Evolutionary conservation across 2,797 vertebrate species (phyloP).

Genomic region (Pseudomugil gertrudae): DNA sequence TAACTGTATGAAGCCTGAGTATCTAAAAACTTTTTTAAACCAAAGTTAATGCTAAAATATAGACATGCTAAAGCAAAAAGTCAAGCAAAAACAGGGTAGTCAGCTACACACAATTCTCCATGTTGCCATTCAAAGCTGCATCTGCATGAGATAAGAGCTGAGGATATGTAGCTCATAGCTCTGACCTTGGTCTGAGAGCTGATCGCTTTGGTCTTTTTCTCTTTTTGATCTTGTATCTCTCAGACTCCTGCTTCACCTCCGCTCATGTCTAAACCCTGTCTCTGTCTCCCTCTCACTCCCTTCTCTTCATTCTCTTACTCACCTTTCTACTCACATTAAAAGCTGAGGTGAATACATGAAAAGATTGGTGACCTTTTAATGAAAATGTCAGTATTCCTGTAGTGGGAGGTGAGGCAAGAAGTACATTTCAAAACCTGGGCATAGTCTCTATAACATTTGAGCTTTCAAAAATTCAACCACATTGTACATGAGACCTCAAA

Average conservation of each 20-base stretch:
- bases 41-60: constrained; percentile 23
- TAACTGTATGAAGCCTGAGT: neutral
- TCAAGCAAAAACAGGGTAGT: constrained; percentile 23
- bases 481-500: constrained; percentile 57
- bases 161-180: constrained; percentile 52
- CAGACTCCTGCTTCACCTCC: constrained; percentile 52
- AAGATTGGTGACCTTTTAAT: constrained; percentile 86
- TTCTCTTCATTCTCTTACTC: constrained; percentile 82
- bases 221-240: constrained; percentile 78
- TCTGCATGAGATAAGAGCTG: constrained; percentile 63
- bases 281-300: constrained; percentile 75
- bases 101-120: constrained; percentile 32
- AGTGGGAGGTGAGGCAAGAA: constrained; percentile 47
- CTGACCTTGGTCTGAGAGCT: constrained; percentile 65
- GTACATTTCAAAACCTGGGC: constrained; percentile 57
- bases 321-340: constrained; percentile 88
- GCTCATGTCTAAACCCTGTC: constrained; percentile 64
- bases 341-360: constrained; percentile 84
- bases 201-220: constrained; percentile 73
- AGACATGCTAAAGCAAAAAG: constrained; percentile 19
- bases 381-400: constrained; percentile 85
- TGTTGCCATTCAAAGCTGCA: constrained; percentile 52
- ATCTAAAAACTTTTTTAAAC: constrained; percentile 12
- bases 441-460: constrained; percentile 65
- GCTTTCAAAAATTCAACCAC: constrained; percentile 65